phyloP scores from a whole-genome alignment of 23 tunicate genomes.

The Trididemnum miniatum region DNA sequence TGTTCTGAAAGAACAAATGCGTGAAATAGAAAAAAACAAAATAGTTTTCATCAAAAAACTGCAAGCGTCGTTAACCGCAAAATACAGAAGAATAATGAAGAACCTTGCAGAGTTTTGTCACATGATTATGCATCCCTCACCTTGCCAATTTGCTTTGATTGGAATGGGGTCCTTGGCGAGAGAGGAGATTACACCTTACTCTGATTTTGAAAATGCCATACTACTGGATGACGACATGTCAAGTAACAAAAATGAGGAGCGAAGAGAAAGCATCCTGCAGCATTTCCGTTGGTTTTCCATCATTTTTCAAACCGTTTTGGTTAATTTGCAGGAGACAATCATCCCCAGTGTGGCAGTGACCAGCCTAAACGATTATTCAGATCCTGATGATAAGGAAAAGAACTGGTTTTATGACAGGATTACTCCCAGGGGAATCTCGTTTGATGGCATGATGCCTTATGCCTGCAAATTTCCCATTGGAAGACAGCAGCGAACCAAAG shows the following conservation, averaged over 20 bases:
- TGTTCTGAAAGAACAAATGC: neutral
- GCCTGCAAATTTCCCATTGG: slow-evolving; percentile 10
- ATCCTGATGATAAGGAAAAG: neutral
- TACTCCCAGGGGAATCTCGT: neutral
- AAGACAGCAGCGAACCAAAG: slow-evolving; percentile 7
- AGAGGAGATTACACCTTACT: slow-evolving; percentile 6
- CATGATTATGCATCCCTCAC: neutral
- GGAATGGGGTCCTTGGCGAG: slow-evolving; percentile 12
- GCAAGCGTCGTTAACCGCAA: neutral
- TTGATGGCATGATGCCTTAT: slow-evolving; percentile 5
- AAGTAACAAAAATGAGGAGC: neutral
- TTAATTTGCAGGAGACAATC: slow-evolving; percentile 8
- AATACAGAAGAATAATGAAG: neutral
- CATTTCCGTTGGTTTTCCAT: neutral
- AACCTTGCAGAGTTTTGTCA: neutral
- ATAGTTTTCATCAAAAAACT: neutral
- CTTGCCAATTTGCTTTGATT: neutral
- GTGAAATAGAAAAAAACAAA: neutral
- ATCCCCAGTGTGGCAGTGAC: slow-evolving; percentile 1
- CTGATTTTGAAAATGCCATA: neutral
- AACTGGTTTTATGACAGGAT: neutral
- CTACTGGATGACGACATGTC: neutral
- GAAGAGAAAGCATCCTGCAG: neutral
- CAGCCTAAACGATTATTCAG: neutral
- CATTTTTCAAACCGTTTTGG: neutral